phyloP scores from a whole-genome alignment of 2,797 vertebrate species.

The Catharus ustulatus region DNA sequence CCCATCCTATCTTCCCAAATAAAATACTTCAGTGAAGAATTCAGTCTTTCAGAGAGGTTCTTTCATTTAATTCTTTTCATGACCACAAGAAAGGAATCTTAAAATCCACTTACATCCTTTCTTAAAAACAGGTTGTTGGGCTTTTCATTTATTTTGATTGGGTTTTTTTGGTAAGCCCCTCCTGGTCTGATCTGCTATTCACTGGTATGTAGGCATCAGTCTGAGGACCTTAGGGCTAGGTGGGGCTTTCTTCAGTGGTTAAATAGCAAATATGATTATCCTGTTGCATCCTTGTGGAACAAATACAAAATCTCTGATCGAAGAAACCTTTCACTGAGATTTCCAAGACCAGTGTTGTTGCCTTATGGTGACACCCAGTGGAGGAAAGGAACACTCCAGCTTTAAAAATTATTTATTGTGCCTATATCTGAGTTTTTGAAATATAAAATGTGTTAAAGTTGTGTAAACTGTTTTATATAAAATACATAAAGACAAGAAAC shows the following conservation, averaged over 20 bases:
- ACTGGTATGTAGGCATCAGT: background rate
- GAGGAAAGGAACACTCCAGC: constrained; percentile 27
- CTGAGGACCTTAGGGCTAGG: background rate
- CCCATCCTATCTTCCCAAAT: background rate
- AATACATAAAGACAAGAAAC: background rate
- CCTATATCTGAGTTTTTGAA: background rate
- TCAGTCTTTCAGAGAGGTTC: background rate
- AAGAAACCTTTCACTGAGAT: background rate
- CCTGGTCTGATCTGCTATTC: background rate
- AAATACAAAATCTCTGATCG: background rate
- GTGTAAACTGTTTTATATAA: background rate
- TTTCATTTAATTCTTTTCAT: background rate
- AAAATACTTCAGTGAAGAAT: background rate
- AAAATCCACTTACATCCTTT: background rate
- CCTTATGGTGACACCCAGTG: constrained; percentile 76
- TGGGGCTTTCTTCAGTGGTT: background rate
- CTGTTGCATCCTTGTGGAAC: background rate
- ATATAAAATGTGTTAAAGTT: background rate
- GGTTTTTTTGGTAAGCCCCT: background rate
- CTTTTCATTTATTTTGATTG: background rate
- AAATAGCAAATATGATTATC: background rate
- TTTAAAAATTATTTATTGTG: background rate
- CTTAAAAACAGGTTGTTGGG: background rate
- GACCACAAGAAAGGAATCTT: background rate
- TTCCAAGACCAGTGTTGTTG: background rate